phyloP scores from a whole-genome alignment of 2,113 vertebrate genomes.

The Callaeas wilsoni region DNA sequence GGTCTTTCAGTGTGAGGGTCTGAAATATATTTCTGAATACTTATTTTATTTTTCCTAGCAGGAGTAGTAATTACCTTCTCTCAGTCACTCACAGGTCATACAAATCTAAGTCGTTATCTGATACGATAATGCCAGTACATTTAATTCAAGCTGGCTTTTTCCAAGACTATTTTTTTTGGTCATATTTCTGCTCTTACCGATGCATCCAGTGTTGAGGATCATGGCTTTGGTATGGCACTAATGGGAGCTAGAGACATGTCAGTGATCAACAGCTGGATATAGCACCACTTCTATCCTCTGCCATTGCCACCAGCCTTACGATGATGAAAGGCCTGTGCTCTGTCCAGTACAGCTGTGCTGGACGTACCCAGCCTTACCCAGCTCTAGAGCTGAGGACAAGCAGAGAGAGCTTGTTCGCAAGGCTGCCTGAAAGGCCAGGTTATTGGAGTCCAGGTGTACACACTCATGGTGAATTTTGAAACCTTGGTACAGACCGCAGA shows the following conservation, averaged over 20 bases:
- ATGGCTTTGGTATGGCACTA: neutral
- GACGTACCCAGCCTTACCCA: neutral
- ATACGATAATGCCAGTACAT: neutral
- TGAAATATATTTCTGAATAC: conserved; percentile 29
- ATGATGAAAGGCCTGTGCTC: neutral
- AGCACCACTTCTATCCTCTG: neutral
- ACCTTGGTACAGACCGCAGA: neutral
- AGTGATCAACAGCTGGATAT: neutral
- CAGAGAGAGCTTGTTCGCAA: neutral
- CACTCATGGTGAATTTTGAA: neutral
- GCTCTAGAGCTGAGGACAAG: neutral
- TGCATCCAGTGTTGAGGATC: neutral
- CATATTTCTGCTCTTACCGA: neutral
- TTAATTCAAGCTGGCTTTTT: neutral
- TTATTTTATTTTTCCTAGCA: conserved; percentile 26
- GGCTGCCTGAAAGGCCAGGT: neutral
- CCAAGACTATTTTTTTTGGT: neutral
- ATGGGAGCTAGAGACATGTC: neutral
- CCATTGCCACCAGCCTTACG: neutral
- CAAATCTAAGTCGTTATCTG: neutral
- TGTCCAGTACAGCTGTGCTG: neutral
- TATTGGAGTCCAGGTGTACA: neutral
- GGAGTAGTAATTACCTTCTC: conserved; percentile 10
- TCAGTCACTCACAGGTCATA: conserved; percentile 2
- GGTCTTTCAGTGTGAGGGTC: neutral